Evolutionary conservation across 2,888 invertebrate genomes (phyloP), one percentile per base, ranked within the genome.

Genomic region (Coelopa pilipes): DNA sequence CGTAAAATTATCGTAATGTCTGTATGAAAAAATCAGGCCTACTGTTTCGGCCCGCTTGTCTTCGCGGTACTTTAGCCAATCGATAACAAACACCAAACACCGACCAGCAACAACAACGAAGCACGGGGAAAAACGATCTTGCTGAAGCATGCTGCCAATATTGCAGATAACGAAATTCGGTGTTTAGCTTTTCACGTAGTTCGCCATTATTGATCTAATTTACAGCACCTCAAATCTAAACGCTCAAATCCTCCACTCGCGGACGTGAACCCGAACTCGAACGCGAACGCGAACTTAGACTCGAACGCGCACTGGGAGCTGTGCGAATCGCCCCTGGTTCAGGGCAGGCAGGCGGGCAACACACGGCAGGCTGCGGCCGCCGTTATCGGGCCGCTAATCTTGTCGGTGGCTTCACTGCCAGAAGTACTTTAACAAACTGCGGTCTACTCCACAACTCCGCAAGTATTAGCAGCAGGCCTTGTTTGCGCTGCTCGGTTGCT

Each of bases 81-180:
- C n/a, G n/a, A n/a, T n/a, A n/a, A n/a, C n/a, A n/a, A n/a, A 34
- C 1, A 62, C 11, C 15, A 57, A 9, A 57, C 7, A 17, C 7
- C 12, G n/a, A n/a, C 17, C 17, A 57, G 17, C 21, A 21, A 21
- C n/a, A 59, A 10, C 69, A 49, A 21, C 59, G 47, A 24, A 47
- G 15, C 47, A 34, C 12, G 69, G 21, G 11, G 47, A 59, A 19
- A 17, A 59, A 69, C 57, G 53, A 34, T 34, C 34, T 34, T 4
- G 7, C 34, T 34, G 34, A 34, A 34, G 34, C 69, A 69, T 57
- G 55, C n/a, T 53, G 57, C 69, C 34, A 34, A 34, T 34, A 34
- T 34, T 34, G 60, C 57, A 72, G 76, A 74, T 76, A 72, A 74
- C 55, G 65, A 70, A 76, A 53, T 17, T 24, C 24, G 71, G 24